Percentiles rank a stretch among this genome's conserved stretches.
Evolutionary conservation across 1,140 invertebrate species (phyloP).

Genomic region (Drosophila malerkotliana): DNA sequence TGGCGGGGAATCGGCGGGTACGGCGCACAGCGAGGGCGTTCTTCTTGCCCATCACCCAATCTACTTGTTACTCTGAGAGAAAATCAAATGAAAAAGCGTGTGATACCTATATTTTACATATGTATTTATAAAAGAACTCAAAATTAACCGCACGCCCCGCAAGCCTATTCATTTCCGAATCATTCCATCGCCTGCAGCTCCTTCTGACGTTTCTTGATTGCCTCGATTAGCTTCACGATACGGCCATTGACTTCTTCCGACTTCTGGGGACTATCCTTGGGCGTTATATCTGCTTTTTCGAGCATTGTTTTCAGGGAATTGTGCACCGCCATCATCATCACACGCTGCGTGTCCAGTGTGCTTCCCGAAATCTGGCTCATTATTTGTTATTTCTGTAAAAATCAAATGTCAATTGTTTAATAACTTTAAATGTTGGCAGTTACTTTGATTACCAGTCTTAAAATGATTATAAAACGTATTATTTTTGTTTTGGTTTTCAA

Average conservation of each 20-base stretch:
- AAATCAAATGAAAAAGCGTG: conserved; percentile 66
- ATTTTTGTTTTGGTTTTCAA: conserved; percentile 1
- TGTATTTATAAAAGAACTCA: conserved; percentile 64
- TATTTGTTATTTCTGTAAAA: neutral
- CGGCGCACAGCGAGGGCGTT: too few species aligned
- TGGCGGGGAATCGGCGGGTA: neutral
- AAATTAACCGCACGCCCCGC: conserved; percentile 51
- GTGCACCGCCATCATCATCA: neutral
- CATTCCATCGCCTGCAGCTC: neutral
- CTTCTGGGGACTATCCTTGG: neutral
- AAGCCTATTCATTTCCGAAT: neutral
- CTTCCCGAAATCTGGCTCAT: neutral
- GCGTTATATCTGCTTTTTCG: neutral
- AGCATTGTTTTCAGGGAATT: neutral
- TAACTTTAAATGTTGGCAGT: neutral
- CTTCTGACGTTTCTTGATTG: neutral
- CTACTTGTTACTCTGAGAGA: conserved; percentile 47
- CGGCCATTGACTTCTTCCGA: neutral
- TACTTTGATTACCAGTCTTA: neutral
- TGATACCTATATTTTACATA: conserved; percentile 75
- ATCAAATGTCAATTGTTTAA: neutral
- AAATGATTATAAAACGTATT: neutral
- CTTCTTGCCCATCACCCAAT: neutral
- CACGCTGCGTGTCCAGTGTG: neutral
- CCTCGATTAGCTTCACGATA: neutral